These are phyloP conservation scores for Cotesia typhae DNA, from an alignment of 1,140 invertebrate genomes.

Conservation along the genomic window DNA sequence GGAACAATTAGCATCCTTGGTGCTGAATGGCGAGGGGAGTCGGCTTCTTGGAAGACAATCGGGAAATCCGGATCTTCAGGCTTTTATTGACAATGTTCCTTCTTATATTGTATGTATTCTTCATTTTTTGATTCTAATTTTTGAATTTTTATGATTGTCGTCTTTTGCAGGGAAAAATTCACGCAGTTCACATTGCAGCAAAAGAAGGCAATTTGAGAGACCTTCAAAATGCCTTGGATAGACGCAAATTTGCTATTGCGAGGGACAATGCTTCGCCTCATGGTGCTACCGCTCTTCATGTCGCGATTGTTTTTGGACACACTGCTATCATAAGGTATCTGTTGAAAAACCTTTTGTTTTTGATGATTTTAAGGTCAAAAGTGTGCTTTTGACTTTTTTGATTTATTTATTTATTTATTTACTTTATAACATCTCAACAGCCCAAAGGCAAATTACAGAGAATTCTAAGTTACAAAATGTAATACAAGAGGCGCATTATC, in stretches of 20 bases:
- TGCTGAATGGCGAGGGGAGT: conserved; percentile 86
- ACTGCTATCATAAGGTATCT: conserved; percentile 68
- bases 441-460: no score
- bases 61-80: conserved; percentile 82
- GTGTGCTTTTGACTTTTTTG: neutral
- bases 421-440: no score
- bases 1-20: conserved; percentile 87
- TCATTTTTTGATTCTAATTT: neutral
- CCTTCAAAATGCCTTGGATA: conserved; percentile 84
- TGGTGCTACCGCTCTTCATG: conserved; percentile 92
- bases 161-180: conserved; percentile 80
- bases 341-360: conserved; percentile 14
- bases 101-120: conserved; percentile 79
- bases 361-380: conserved; percentile 3
- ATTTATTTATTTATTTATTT: no score
- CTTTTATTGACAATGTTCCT: conserved; percentile 89
- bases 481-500: no score
- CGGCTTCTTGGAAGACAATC: conserved; percentile 78
- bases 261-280: conserved; percentile 81
- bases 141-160: neutral
- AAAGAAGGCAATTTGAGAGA: conserved; percentile 84
- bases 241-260: conserved; percentile 90
- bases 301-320: conserved; percentile 85
- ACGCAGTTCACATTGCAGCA: conserved; percentile 86
- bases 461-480: no score